A percentile compares a stretch with the other conserved stretches of the same genome.
These are phyloP conservation scores for Erpetoichthys calabaricus DNA, from an alignment of 2,797 vertebrate species.

Conservation along the genomic window DNA sequence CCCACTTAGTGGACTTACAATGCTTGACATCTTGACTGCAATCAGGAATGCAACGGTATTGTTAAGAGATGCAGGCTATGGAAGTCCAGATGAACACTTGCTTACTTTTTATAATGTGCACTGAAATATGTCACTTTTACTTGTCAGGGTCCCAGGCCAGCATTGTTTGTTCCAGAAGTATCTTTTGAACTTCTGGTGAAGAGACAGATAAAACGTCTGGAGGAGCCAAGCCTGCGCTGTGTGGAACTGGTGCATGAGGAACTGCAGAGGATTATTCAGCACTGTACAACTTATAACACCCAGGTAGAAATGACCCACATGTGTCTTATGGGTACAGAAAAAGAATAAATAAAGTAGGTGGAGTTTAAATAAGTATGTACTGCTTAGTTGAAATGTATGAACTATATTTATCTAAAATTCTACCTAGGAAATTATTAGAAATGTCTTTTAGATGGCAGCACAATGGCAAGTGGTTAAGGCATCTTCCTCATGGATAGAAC, in stretches of 20 bases:
- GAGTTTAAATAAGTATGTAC: too few relatives aligned
- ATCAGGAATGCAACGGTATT: conserved; percentile 18
- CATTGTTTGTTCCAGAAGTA: conserved; percentile 63
- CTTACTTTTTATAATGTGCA: too few relatives aligned
- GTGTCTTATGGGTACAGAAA: neutral
- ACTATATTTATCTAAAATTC: too few relatives aligned
- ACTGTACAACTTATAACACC: conserved; percentile 59
- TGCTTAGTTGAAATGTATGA: too few relatives aligned
- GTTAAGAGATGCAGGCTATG: too few relatives aligned
- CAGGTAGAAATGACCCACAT: conserved; percentile 33
- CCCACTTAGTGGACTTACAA: conserved; percentile 55
- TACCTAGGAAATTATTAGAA: too few relatives aligned
- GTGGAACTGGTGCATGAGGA: conserved; percentile 71
- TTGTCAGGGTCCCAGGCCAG: conserved; percentile 60
- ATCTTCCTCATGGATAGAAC: too few relatives aligned
- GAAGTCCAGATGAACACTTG: too few relatives aligned
- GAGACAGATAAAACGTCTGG: conserved; percentile 64
- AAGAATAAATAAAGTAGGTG: neutral
- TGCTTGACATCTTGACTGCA: conserved; percentile 53
- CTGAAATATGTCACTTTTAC: too few relatives aligned
- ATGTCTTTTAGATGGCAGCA: too few relatives aligned
- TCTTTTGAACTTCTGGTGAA: conserved; percentile 69
- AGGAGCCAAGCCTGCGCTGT: conserved; percentile 63
- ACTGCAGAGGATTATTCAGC: conserved; percentile 68
- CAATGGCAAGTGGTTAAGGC: too few relatives aligned